A percentile compares a stretch with the other conserved stretches of the same genome.
Conservation (phyloP, 2,888 invertebrate genomes). For the Leptura quadrifasciata region DNA sequence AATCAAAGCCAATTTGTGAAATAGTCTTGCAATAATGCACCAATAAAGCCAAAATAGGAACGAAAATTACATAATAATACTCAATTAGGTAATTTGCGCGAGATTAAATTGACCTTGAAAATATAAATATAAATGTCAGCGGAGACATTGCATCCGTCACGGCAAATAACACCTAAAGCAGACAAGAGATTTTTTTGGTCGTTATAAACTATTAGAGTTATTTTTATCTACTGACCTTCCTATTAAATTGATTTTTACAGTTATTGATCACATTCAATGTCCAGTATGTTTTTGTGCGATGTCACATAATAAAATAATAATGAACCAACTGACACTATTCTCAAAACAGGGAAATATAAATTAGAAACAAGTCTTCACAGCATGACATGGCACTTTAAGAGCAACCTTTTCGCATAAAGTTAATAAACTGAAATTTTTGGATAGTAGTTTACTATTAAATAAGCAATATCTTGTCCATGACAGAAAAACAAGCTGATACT, state of each 20-base stretch:
- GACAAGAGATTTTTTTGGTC: conserved; percentile 17
- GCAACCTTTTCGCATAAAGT: no score
- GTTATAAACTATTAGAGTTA: background rate
- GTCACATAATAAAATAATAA: background rate
- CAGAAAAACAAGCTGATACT: no score
- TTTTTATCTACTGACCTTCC: conserved; percentile 25
- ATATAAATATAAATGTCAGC: conserved; percentile 16
- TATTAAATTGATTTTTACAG: conserved; percentile 28
- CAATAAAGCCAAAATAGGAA: conserved; percentile 17
- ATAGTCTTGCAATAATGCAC: conserved; percentile 18
- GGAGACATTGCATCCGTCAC: conserved; percentile 5
- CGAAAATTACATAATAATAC: conserved; percentile 22
- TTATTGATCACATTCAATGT: conserved; percentile 19
- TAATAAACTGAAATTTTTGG: no score
- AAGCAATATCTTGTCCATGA: no score
- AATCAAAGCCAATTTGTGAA: conserved; percentile 15
- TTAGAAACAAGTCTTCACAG: no score
- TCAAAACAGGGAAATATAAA: background rate
- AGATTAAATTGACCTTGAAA: conserved; percentile 25
- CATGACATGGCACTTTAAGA: no score
- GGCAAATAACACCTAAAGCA: conserved; percentile 21
- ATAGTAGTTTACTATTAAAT: no score
- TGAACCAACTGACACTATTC: background rate
- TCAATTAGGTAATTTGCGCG: conserved; percentile 21
- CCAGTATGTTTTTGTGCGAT: conserved; percentile 8